Percentiles rank a stretch among this genome's conserved stretches.
phyloP scores from a whole-genome alignment of 2,113 vertebrate genomes.

The Oreochromis spilurus region DNA sequence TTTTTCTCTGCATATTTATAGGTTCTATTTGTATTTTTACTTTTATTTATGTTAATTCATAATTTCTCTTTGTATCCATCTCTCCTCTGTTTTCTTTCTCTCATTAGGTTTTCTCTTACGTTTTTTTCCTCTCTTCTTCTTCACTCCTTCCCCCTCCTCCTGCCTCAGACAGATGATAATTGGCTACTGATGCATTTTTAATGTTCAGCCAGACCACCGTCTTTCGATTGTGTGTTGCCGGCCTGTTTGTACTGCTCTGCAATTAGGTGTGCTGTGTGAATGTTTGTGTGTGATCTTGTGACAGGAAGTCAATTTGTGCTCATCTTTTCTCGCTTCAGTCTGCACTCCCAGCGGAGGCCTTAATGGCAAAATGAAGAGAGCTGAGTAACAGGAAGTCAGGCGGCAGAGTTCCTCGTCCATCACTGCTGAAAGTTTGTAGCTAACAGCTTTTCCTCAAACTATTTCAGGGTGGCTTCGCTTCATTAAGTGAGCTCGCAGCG shows the following conservation, averaged over 20 bases:
- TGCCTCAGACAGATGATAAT: neutral
- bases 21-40: neutral
- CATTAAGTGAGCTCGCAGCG: neutral
- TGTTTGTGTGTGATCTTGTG: neutral
- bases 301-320: conserved; percentile 17
- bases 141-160: neutral
- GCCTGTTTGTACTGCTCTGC: neutral
- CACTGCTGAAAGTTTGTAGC: neutral
- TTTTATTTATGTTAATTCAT: neutral
- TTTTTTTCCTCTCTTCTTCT: neutral
- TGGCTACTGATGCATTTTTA: conserved; percentile 33
- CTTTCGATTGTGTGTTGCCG: neutral
- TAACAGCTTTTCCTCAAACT: neutral
- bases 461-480: neutral
- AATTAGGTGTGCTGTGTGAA: neutral
- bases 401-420: neutral
- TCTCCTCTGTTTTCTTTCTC: neutral
- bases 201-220: neutral
- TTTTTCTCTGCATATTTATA: neutral
- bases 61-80: neutral
- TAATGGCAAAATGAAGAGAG: neutral
- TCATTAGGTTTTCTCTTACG: neutral
- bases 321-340: neutral
- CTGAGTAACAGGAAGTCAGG: neutral
- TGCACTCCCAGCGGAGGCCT: neutral